A percentile compares a stretch with the other conserved stretches of the same genome.
Evolutionary conservation across 1,140 invertebrate species (phyloP).

Genomic region (Lepidostoma basale): DNA sequence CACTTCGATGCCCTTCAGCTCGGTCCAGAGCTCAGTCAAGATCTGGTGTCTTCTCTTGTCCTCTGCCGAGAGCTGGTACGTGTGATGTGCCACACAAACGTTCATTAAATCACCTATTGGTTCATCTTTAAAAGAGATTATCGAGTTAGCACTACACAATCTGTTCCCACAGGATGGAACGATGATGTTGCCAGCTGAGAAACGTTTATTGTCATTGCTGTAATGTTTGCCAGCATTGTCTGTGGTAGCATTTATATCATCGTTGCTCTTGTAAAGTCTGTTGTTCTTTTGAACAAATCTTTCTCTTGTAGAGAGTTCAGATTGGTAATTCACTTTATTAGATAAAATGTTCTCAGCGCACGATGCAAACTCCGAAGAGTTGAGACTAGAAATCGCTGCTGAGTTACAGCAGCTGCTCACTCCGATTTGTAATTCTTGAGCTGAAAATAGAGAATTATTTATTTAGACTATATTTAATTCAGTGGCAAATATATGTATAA

Average conservation of each 20-base stretch:
- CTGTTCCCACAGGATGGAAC: conserved; percentile 28
- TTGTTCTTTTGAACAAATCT: conserved; percentile 5
- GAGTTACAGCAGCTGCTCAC: conserved; percentile 12
- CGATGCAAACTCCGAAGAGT: conserved; percentile 18
- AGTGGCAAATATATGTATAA: no score
- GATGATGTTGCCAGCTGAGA: conserved; percentile 47
- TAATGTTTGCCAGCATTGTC: conserved; percentile 12
- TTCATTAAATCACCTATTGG: conserved; percentile 41
- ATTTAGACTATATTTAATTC: no score
- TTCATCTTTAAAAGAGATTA: conserved; percentile 40
- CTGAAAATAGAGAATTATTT: conserved; percentile 20
- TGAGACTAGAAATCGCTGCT: conserved; percentile 24
- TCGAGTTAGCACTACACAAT: conserved; percentile 34
- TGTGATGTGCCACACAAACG: conserved; percentile 49
- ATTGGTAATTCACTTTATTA: conserved; percentile 21
- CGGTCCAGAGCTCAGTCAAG: conserved; percentile 65
- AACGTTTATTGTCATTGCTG: conserved; percentile 47
- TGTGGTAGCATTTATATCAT: conserved; percentile 32
- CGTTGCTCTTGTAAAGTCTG: conserved; percentile 39
- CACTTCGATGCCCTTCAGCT: conserved; percentile 65
- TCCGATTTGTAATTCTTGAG: conserved; percentile 17
- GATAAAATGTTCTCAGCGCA: not conserved
- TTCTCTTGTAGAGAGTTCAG: not conserved
- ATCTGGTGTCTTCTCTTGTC: conserved; percentile 66
- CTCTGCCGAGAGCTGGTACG: conserved; percentile 59